Conservation (phyloP, 1,140 invertebrate genomes). For the Apis florea region DNA sequence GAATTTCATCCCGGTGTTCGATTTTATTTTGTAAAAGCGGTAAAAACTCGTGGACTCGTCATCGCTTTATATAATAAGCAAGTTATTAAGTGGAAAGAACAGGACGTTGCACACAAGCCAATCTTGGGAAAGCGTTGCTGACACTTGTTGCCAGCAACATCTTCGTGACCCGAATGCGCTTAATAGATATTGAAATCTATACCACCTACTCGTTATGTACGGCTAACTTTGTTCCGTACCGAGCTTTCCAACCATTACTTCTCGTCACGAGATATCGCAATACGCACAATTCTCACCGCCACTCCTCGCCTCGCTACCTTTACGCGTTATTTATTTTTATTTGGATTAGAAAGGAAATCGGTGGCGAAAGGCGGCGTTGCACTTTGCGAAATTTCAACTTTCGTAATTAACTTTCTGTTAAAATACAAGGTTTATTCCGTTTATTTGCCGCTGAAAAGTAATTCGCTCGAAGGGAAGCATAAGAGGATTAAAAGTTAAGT, state of each 20-base stretch:
- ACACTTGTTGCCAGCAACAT: slow-evolving; percentile 40
- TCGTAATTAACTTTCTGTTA: neutral
- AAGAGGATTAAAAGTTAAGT: slow-evolving; percentile 6
- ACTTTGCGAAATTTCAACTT: neutral
- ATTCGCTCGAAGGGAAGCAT: neutral
- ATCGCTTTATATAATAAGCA: slow-evolving; percentile 2
- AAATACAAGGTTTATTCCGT: neutral
- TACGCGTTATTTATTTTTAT: too few species aligned
- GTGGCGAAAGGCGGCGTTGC: neutral
- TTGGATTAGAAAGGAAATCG: too few species aligned
- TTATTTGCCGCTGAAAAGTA: neutral
- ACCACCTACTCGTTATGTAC: slow-evolving; percentile 3
- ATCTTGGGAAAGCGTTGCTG: slow-evolving; percentile 21
- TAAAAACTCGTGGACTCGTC: neutral
- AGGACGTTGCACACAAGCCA: neutral
- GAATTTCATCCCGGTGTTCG: neutral
- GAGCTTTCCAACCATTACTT: neutral
- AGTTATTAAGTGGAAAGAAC: too few species aligned
- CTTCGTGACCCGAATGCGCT: slow-evolving; percentile 3
- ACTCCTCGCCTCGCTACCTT: too few species aligned
- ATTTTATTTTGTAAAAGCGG: neutral
- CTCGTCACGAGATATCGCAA: neutral
- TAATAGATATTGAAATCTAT: slow-evolving; percentile 29
- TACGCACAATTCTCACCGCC: too few species aligned
- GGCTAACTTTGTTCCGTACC: neutral